Conservation (phyloP, 2,888 invertebrate genomes). For the Synergus gifuensis region DNA sequence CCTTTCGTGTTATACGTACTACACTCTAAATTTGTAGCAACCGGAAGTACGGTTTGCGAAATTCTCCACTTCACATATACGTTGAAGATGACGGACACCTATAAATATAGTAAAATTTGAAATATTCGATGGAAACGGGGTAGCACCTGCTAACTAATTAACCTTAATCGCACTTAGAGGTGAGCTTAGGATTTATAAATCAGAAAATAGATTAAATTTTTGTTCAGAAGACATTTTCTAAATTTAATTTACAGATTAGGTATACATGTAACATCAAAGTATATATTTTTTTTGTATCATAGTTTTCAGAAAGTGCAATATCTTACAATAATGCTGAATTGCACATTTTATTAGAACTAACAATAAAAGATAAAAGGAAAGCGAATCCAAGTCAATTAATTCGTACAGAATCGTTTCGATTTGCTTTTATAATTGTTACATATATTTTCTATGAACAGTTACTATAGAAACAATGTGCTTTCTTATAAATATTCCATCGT, state of each 20-base stretch:
- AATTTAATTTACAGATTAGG: too few species aligned
- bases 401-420: neutral
- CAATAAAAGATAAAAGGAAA: neutral
- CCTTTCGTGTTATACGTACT: constrained; percentile 20
- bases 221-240: neutral
- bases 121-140: constrained; percentile 64
- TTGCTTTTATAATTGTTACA: constrained; percentile 1
- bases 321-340: neutral
- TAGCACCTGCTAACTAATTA: constrained; percentile 63
- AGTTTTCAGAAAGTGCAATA: neutral
- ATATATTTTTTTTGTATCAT: too few species aligned
- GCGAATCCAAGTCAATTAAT: constrained; percentile 6
- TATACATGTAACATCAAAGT: too few species aligned
- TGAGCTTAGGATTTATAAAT: constrained; percentile 42
- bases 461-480: too few species aligned
- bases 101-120: constrained; percentile 64
- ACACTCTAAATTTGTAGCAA: constrained; percentile 44
- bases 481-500: too few species aligned
- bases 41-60: constrained; percentile 55
- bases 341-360: neutral
- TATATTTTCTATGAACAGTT: neutral
- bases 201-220: constrained; percentile 47
- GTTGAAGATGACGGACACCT: constrained; percentile 50
- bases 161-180: constrained; percentile 54
- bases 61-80: constrained; percentile 40